These are phyloP conservation scores for Charaxes varanes DNA, from an alignment of 1,140 invertebrate genomes.

Conservation along the genomic window DNA sequence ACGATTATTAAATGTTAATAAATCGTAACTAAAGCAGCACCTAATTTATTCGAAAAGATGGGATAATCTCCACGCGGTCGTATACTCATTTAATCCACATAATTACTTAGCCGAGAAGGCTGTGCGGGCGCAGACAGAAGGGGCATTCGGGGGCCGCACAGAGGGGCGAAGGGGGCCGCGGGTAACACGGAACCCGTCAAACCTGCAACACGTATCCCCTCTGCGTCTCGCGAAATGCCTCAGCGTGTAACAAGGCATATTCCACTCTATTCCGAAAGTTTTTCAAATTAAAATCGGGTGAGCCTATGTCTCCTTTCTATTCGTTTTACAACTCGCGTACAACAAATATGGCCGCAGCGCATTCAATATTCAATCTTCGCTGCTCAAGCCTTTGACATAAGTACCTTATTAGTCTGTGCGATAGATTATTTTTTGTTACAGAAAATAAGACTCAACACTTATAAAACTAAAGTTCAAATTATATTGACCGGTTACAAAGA, in stretches of 20 bases:
- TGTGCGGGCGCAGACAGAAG: conserved; percentile 32
- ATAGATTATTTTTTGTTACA: not conserved
- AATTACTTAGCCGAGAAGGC: conserved; percentile 43
- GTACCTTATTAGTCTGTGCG: conserved; percentile 41
- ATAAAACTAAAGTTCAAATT: conserved; percentile 3
- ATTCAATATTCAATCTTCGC: conserved; percentile 52
- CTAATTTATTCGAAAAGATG: conserved; percentile 7
- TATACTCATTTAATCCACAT: conserved; percentile 42
- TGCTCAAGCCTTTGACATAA: conserved; percentile 52
- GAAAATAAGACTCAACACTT: conserved; percentile 6
- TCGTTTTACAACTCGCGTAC: conserved; percentile 41
- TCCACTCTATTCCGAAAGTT: conserved; percentile 2
- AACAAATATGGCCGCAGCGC: conserved; percentile 30
- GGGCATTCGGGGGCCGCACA: conserved; percentile 11
- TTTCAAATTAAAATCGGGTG: conserved; percentile 17
- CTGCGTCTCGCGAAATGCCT: conserved; percentile 55
- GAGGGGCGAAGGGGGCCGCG: conserved; percentile 23
- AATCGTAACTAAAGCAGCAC: conserved; percentile 4
- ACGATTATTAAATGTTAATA: too few species aligned
- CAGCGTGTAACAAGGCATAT: conserved; percentile 19
- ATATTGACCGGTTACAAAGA: not conserved
- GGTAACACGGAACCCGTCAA: conserved; percentile 68
- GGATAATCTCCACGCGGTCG: conserved; percentile 7
- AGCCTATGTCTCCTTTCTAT: conserved; percentile 36
- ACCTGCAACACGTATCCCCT: conserved; percentile 49